Base-by-base conservation (phyloP, 2,797 vertebrate species). In the Chaetophractus vellerosus region DNA sequence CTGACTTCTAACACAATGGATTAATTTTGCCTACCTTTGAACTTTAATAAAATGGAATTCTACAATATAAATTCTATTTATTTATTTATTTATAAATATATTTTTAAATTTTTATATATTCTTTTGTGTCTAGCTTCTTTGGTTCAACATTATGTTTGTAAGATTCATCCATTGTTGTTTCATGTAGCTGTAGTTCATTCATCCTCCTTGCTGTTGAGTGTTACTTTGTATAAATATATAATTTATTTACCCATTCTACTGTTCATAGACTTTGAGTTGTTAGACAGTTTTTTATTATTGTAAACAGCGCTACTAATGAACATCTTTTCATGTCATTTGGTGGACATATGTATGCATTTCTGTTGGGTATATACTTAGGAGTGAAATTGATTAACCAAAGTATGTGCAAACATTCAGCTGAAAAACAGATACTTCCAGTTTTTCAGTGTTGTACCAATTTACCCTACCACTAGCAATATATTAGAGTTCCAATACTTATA, bases 11-110 rank as follows among this genome's bases (percentile, higher is more conserved):
- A 55, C 38, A 59, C 16, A 31, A 72, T 38, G 31, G 26, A 81
- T 38, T 64, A 36, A 59, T 41, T 88, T 41, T 93, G 69, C 38
- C 50, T 52, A 14, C 38, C 55, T 64, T 33, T 69, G 83, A 80
- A 85, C 52, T 59, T 90, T 33, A 80, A 83, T 45, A 66, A 92
- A 91, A 45, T 61, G 75, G 28, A 86, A 74, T 45, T 36, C 66
- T 9, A 78, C 6, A 64, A 68, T 3, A 82, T 14, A 6, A 2
- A 59, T 12, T 33, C 5, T 71, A 55, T 85, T 38, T 38, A 38
- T 38, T 38, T 38, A 38, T 38, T 38, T 38, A 38, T 38, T 38
- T 38, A 38, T 38, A 38, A 38, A 38, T 38, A 38, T 38, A 38
- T 38, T 38, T 38, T 38, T 38, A 38, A 38, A 38, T 3, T 38